Evolutionary conservation across 2,113 vertebrate genomes (phyloP), one percentile per base, ranked within the genome.

Genomic region (Eurystomus gularis): DNA sequence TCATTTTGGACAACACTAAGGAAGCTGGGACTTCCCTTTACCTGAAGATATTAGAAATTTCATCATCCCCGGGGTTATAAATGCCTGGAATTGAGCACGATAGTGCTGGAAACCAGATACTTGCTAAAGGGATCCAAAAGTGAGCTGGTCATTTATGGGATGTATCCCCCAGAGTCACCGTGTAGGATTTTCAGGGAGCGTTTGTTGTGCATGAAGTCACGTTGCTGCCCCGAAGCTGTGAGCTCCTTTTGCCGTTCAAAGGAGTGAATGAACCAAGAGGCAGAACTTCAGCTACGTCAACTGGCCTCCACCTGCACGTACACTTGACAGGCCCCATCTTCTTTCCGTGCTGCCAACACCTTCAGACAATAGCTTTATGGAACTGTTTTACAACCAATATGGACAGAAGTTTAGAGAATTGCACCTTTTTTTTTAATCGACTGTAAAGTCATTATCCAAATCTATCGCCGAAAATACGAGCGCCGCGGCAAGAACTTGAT

Each of bases 121-220:
- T n/a, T n/a, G n/a, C n/a, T n/a, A n/a, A 15, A 11, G 2, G 2
- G 24, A 65, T 51, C 57, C 39, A 24, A 46, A 83, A 78, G 10
- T 2, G 24, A 64, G 55, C 69, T 0, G 2, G 8, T 51, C 3
- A 1, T 33, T 44, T 49, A 5, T 11, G 23, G 31, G 28, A 35
- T 42, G 44, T 35, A 28, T n/a, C 29, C 39, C 26, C 62, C 15
- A 5, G 23, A 60, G 20, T 39, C 16, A 2, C 52, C 2, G 3
- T 2, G 33, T 68, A 12, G 29, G 82, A 15, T 68, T 66, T 35
- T 16, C 1, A 2, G 31, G 46, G 37, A 86, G 13, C 17, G 17
- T 42, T 24, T 13, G 14, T 66, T 60, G 62, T 42, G 21, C 8
- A 0, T 6, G 25, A 61, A 37, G 69, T 69, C 48, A 26, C 2